phyloP scores from a whole-genome alignment of 2,888 invertebrate species.

The Caenorhabditis sinica region DNA sequence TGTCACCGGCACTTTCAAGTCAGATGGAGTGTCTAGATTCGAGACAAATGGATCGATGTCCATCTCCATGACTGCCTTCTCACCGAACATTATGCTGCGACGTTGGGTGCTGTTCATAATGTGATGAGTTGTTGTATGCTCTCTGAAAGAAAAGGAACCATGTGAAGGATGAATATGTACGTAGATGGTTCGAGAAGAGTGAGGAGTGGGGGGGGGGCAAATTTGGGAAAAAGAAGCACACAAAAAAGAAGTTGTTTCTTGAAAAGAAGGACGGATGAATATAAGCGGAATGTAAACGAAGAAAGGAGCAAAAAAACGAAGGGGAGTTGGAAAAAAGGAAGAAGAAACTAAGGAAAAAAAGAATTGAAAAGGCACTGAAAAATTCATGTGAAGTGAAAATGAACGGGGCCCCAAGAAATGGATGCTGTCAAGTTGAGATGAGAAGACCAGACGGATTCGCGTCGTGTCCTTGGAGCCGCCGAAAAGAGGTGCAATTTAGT shows the following conservation, averaged over 20 bases:
- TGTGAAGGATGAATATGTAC: constrained; percentile 18
- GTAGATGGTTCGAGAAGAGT: constrained; percentile 16
- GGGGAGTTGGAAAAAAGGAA: constrained; percentile 29
- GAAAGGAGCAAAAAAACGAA: constrained; percentile 20
- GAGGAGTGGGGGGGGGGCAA: no score
- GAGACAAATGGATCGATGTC: constrained; percentile 62
- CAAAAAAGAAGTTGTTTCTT: constrained; percentile 33
- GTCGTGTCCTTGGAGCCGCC: not conserved
- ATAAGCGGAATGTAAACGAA: constrained; percentile 44
- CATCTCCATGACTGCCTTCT: constrained; percentile 58
- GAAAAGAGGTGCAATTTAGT: not conserved
- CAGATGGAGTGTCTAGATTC: constrained; percentile 55
- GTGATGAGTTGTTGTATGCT: not conserved
- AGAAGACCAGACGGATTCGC: not conserved
- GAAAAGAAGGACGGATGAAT: constrained; percentile 43
- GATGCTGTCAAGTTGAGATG: constrained; percentile 29
- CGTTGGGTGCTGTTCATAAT: constrained; percentile 59
- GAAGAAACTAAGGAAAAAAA: constrained; percentile 13
- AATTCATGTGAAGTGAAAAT: constrained; percentile 55
- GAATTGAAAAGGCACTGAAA: constrained; percentile 38
- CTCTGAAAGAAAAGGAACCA: no score
- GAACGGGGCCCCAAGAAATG: constrained; percentile 44
- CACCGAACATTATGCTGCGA: constrained; percentile 62
- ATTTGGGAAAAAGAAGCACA: constrained; percentile 22
- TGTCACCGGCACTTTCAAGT: constrained; percentile 48